phyloP scores from a whole-genome alignment of 2,888 invertebrate species.

The Alloplasta piceator region DNA sequence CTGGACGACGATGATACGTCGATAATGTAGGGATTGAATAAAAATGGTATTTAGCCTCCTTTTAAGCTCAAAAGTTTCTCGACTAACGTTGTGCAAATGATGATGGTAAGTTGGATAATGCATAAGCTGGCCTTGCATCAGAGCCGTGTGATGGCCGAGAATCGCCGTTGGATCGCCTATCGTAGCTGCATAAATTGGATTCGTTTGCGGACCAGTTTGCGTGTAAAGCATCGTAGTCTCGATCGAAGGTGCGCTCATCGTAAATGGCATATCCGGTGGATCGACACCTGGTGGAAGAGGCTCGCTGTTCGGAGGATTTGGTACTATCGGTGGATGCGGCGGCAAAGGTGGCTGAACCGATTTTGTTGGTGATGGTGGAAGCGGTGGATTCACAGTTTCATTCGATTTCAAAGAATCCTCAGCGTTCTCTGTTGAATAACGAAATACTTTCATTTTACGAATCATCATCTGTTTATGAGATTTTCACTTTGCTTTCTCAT shows the following conservation, averaged over 20 bases:
- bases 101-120: constrained; percentile 81
- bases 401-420: not conserved
- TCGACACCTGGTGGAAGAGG: constrained; percentile 86
- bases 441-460: no score
- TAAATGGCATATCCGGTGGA: constrained; percentile 81
- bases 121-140: constrained; percentile 79
- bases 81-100: constrained; percentile 79
- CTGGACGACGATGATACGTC: no score
- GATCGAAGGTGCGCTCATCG: constrained; percentile 75
- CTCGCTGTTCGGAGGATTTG: constrained; percentile 76
- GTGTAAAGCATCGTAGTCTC: constrained; percentile 77
- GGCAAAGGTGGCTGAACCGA: constrained; percentile 71
- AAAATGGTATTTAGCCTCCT: no score
- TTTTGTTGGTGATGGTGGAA: constrained; percentile 70
- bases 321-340: constrained; percentile 65
- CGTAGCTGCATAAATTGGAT: constrained; percentile 79
- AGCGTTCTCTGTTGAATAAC: no score
- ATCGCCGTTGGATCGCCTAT: constrained; percentile 76
- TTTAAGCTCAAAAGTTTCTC: no score
- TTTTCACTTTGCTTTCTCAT: no score
- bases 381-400: constrained; percentile 68
- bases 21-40: no score
- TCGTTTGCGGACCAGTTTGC: constrained; percentile 75
- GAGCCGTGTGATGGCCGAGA: constrained; percentile 75
- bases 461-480: no score